phyloP scores from a whole-genome alignment of 2,113 vertebrate genomes.

The Pagrus major region DNA sequence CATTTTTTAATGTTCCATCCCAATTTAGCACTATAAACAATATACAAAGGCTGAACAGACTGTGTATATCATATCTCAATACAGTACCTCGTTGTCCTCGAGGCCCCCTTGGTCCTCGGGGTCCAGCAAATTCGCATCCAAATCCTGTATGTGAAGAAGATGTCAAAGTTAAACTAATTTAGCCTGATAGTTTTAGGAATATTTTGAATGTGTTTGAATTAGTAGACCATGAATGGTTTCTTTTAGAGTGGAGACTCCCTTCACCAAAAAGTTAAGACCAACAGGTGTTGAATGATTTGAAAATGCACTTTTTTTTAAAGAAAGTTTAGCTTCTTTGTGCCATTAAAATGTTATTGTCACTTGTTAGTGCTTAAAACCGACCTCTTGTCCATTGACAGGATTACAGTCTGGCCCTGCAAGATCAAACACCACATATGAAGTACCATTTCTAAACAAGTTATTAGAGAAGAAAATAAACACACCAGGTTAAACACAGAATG shows the following conservation, averaged over 20 bases:
- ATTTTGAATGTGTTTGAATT: neutral
- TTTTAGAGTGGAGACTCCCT: neutral
- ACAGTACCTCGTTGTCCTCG: conserved; percentile 67
- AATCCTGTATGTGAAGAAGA: conserved; percentile 24
- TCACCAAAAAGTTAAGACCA: conserved; percentile 2
- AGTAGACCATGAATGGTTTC: neutral
- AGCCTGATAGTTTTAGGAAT: neutral
- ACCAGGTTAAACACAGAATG: conserved; percentile 24
- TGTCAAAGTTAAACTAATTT: neutral
- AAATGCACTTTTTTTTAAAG: neutral
- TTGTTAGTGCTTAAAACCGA: conserved; percentile 51
- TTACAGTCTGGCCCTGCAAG: conserved; percentile 57
- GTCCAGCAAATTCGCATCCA: neutral
- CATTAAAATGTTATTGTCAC: conserved; percentile 7
- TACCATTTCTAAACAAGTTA: neutral
- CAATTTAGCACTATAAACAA: neutral
- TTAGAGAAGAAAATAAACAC: conserved; percentile 28
- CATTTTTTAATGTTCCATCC: no score
- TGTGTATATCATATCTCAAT: neutral
- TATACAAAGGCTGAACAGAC: neutral
- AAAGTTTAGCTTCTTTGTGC: neutral
- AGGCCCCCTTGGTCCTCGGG: neutral
- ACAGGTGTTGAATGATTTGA: neutral
- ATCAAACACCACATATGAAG: conserved; percentile 61
- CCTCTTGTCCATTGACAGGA: conserved; percentile 39